Conservation (phyloP, 1,140 invertebrate species). For the Centruroides vittatus region DNA sequence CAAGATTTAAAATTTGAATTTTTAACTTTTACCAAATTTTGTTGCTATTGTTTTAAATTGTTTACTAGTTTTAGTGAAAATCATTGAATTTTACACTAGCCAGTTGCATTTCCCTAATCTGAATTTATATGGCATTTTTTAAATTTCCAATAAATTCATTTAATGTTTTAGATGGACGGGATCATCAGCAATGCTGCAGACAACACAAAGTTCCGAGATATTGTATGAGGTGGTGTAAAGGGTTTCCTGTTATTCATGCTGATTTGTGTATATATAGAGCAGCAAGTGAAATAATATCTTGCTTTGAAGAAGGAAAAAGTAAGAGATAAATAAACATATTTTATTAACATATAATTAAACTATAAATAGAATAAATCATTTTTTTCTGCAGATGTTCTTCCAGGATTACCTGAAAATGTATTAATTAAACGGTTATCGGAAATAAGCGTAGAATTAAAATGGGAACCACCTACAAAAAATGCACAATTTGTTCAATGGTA, state of each 20-base stretch:
- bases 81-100: no score
- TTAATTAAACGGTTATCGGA: constrained; percentile 43
- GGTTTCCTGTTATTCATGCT: constrained; percentile 45
- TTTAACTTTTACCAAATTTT: no score
- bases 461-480: constrained; percentile 64
- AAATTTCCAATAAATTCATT: no score
- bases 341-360: no score
- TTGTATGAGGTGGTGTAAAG: constrained; percentile 60
- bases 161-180: constrained; percentile 42
- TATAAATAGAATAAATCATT: no score
- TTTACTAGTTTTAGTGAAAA: no score
- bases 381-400: constrained; percentile 36
- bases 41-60: no score
- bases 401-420: constrained; percentile 59
- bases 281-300: constrained; percentile 54
- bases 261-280: constrained; percentile 52
- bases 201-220: constrained; percentile 50
- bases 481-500: constrained; percentile 66
- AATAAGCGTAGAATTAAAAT: constrained; percentile 38
- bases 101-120: no score
- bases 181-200: constrained; percentile 61
- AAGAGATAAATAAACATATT: constrained; percentile 18
- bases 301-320: constrained; percentile 63
- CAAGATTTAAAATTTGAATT: no score
- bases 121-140: no score